A percentile compares a stretch with the other conserved stretches of the same genome.
Evolutionary conservation across 2,113 vertebrate species (phyloP).

Genomic region (Mionectes macconnelli): DNA sequence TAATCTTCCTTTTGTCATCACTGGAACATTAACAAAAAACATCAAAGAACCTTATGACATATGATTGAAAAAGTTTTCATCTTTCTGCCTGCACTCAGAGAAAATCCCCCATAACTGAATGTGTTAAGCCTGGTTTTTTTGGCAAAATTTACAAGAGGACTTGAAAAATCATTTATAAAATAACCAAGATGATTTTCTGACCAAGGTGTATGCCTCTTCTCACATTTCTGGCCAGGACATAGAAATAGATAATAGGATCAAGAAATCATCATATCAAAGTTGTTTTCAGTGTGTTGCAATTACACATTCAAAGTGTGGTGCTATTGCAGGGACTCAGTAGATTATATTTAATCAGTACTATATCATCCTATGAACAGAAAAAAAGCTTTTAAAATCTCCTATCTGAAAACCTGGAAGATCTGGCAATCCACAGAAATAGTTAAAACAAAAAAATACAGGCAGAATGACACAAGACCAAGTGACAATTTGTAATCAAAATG

Average conservation of each 20-base stretch:
- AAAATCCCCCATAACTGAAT: neutral
- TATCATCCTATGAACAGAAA: neutral
- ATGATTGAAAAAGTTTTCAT: neutral
- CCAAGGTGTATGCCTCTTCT: neutral
- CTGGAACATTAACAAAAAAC: neutral
- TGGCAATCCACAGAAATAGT: neutral
- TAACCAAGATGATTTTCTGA: neutral
- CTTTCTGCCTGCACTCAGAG: neutral
- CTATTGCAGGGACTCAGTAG: neutral
- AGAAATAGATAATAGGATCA: neutral
- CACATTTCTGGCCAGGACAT: neutral
- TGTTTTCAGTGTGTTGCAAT: neutral
- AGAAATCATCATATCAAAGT: neutral
- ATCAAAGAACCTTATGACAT: neutral
- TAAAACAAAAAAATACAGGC: neutral
- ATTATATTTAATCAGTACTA: neutral
- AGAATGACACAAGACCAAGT: too few species aligned
- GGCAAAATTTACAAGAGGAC: neutral
- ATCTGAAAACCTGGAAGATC: neutral
- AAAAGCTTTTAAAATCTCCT: neutral
- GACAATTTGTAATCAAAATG: neutral
- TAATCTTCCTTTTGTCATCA: neutral
- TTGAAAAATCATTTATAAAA: neutral
- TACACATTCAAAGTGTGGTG: neutral
- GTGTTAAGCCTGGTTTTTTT: neutral